Conservation (phyloP, 2,113 vertebrate species). For the Syngnathoides biaculeatus region DNA sequence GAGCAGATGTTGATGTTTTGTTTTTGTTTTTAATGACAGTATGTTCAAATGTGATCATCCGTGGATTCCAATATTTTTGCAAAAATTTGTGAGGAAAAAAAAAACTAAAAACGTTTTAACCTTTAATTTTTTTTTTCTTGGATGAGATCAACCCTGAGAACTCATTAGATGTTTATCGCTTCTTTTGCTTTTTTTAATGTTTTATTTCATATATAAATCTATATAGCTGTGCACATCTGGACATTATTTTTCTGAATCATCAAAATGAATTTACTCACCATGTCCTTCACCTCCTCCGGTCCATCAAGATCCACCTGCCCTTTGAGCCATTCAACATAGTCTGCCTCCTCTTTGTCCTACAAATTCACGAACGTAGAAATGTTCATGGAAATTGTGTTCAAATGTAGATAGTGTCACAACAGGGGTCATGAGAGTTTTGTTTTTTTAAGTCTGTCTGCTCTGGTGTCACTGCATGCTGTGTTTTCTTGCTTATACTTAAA, state of each 20-base stretch:
- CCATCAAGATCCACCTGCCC: conserved; percentile 73
- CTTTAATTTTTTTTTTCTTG: too few relatives aligned
- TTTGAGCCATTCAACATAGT: conserved; percentile 85
- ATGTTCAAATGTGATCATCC: background rate
- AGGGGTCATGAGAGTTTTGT: background rate
- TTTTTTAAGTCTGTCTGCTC: background rate
- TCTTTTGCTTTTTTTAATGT: too few relatives aligned
- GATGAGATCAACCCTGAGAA: too few relatives aligned
- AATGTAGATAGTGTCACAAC: background rate
- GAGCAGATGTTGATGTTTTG: too few relatives aligned
- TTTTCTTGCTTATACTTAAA: background rate
- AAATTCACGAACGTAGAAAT: background rate
- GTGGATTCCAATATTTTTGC: too few relatives aligned
- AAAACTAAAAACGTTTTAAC: too few relatives aligned
- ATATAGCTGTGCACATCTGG: background rate
- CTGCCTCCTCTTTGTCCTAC: conserved; percentile 81
- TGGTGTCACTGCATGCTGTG: background rate
- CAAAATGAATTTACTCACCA: conserved; percentile 71
- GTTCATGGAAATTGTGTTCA: background rate
- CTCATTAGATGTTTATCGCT: too few relatives aligned
- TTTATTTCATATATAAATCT: too few relatives aligned
- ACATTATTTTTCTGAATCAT: background rate
- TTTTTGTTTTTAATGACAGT: background rate
- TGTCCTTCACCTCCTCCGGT: conserved; percentile 73
- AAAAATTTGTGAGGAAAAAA: too few relatives aligned